Conservation (phyloP, 1,140 invertebrate species). For the Arctopsyche grandis region DNA sequence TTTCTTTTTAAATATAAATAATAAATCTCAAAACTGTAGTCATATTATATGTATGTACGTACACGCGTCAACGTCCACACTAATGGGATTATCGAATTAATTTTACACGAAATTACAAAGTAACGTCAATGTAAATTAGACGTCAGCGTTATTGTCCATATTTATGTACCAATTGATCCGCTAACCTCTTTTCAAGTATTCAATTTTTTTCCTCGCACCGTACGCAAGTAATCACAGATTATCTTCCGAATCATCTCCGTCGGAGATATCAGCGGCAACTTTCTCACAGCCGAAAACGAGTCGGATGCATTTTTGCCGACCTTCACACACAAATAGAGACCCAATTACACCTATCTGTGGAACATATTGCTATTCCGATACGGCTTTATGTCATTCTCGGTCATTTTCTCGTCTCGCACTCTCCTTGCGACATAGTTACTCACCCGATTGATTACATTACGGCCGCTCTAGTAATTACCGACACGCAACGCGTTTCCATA, state of each 20-base stretch:
- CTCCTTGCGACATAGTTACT: slow-evolving; percentile 38
- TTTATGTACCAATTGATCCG: slow-evolving; percentile 30
- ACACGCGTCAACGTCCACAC: neutral
- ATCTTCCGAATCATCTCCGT: slow-evolving; percentile 25
- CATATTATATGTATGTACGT: too few relatives aligned
- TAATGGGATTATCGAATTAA: slow-evolving; percentile 12
- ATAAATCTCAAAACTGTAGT: too few relatives aligned
- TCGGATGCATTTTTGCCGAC: slow-evolving; percentile 20
- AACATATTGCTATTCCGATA: too few relatives aligned
- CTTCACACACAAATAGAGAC: neutral
- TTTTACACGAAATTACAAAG: slow-evolving; percentile 19
- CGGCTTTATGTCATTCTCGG: neutral
- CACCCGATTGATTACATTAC: slow-evolving; percentile 43
- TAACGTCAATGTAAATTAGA: slow-evolving; percentile 23
- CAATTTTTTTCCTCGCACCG: slow-evolving; percentile 3
- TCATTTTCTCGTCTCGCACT: slow-evolving; percentile 3
- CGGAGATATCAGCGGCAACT: slow-evolving; percentile 12
- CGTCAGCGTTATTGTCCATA: slow-evolving; percentile 29
- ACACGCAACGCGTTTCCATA: slow-evolving; percentile 23
- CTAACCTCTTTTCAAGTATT: slow-evolving; percentile 30
- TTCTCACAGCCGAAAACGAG: slow-evolving; percentile 9
- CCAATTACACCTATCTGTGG: too few relatives aligned
- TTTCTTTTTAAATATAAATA: too few relatives aligned
- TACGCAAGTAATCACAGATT: slow-evolving; percentile 28
- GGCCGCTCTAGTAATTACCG: slow-evolving; percentile 42